Conservation (phyloP, 2,113 vertebrate species). For the Anguilla rostrata region DNA sequence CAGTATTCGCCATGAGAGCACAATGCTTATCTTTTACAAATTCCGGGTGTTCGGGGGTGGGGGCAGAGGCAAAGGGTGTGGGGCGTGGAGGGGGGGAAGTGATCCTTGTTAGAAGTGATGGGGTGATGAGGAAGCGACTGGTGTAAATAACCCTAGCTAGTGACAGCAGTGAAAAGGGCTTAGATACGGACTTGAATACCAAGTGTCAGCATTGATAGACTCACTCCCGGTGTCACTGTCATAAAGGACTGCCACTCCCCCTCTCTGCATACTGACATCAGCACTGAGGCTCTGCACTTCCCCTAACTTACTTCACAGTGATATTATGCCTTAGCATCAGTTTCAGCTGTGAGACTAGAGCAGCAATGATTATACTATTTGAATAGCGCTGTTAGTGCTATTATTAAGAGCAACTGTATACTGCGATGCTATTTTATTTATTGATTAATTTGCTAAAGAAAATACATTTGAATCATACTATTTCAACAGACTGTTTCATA, state of each 20-base stretch:
- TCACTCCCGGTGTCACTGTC: background rate
- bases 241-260: background rate
- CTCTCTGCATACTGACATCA: background rate
- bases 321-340: background rate
- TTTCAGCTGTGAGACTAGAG: background rate
- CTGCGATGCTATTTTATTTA: no score
- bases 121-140: constrained; percentile 42
- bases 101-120: background rate
- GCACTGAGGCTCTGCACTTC: background rate
- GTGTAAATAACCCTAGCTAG: constrained; percentile 58
- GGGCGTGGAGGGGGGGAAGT: background rate
- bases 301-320: background rate
- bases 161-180: constrained; percentile 47
- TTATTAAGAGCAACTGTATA: no score
- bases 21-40: constrained; percentile 61
- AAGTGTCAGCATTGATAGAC: constrained; percentile 43
- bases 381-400: background rate
- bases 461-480: no score
- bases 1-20: constrained; percentile 53
- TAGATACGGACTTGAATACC: constrained; percentile 48
- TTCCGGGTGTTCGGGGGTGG: constrained; percentile 28
- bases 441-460: no score
- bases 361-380: background rate
- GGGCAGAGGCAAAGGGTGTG: background rate
- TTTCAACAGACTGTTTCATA: no score